Conservation (phyloP, 2,113 vertebrate species). For the Chionodraco myersi region DNA sequence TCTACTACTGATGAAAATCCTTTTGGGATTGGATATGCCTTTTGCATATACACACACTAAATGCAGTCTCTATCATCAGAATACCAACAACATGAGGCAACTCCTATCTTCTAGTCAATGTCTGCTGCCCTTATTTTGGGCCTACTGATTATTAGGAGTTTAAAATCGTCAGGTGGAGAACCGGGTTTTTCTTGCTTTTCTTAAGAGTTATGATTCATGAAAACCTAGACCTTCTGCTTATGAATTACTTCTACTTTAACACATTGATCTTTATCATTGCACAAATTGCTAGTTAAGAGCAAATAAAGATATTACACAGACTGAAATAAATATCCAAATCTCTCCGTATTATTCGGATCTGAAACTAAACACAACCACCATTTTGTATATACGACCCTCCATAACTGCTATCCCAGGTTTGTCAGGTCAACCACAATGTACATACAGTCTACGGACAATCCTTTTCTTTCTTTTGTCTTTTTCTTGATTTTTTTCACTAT, state of each 20-base stretch:
- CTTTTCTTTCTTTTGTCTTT: not conserved
- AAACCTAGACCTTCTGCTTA: not conserved
- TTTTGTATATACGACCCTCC: constrained; percentile 40
- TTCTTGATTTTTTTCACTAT: not conserved
- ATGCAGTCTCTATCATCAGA: constrained; percentile 34
- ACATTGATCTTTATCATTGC: constrained; percentile 16
- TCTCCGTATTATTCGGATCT: constrained; percentile 3
- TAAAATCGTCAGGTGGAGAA: not conserved
- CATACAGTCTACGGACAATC: not conserved
- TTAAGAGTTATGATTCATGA: not conserved
- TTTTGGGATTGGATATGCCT: not conserved
- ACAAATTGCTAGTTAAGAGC: constrained; percentile 3
- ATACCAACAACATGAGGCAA: constrained; percentile 30
- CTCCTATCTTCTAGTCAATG: constrained; percentile 7
- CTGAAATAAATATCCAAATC: constrained; percentile 21
- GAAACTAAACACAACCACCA: constrained; percentile 55
- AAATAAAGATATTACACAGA: constrained; percentile 39
- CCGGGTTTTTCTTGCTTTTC: not conserved
- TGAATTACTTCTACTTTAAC: constrained; percentile 6
- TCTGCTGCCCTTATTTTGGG: too few species aligned
- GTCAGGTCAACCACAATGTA: constrained; percentile 16
- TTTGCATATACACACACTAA: not conserved
- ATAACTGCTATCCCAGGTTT: constrained; percentile 35
- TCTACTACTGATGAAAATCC: not conserved
- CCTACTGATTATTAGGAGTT: not conserved